phyloP scores from a whole-genome alignment of 2,113 vertebrate species.

The Gymnarchus niloticus region DNA sequence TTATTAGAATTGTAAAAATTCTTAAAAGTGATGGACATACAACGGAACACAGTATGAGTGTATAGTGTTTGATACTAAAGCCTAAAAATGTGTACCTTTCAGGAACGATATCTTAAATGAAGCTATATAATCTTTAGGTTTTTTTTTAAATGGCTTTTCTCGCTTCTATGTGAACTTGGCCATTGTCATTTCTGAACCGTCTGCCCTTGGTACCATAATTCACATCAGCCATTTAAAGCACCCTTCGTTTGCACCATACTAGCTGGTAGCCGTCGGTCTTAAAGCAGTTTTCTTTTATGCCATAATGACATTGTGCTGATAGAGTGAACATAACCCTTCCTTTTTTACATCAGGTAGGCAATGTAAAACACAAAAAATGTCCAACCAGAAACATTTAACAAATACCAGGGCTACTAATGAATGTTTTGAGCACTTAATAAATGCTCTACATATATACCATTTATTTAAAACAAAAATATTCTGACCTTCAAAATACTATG shows the following conservation, averaged over 20 bases:
- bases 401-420: background rate
- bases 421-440: background rate
- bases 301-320: background rate
- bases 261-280: background rate
- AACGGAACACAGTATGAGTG: background rate
- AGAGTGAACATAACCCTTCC: background rate
- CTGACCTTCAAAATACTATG: background rate
- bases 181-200: background rate
- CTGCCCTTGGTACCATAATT: constrained; percentile 2
- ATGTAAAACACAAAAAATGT: too few relatives aligned
- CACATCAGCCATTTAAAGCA: too few relatives aligned
- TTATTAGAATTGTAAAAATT: constrained; percentile 19
- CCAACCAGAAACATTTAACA: too few relatives aligned
- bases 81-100: background rate
- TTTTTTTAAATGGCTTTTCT: too few relatives aligned
- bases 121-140: background rate
- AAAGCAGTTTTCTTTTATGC: background rate
- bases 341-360: too few relatives aligned
- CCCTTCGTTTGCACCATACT: background rate
- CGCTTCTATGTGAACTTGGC: background rate
- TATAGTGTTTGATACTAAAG: background rate
- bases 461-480: background rate
- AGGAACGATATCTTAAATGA: background rate
- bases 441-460: background rate
- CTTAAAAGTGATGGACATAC: background rate